A percentile compares a stretch with the other conserved stretches of the same genome.
Conservation (phyloP, 2,113 vertebrate genomes). For the Phyllostomus hastatus region DNA sequence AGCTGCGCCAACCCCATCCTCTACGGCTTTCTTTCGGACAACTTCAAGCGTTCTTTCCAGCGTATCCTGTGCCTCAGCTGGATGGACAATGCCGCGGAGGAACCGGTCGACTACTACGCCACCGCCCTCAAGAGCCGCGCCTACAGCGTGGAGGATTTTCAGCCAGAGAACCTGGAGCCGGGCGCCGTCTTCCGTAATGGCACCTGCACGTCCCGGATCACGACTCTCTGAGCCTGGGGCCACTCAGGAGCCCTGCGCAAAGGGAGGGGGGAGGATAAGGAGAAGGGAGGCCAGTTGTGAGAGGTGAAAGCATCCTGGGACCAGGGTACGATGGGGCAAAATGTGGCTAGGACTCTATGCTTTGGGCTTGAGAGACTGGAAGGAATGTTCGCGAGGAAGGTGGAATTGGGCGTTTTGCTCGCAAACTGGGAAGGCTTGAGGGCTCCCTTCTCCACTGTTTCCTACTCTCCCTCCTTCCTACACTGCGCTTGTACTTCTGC, state of each 20-base stretch:
- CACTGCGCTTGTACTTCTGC: neutral
- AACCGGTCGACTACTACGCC: constrained; percentile 92
- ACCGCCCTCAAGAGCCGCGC: constrained; percentile 92
- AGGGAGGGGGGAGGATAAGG: neutral
- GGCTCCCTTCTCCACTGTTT: neutral
- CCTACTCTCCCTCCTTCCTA: neutral
- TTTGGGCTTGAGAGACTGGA: neutral
- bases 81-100: constrained; percentile 91
- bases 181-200: constrained; percentile 88
- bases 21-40: constrained; percentile 93
- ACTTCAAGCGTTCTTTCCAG: constrained; percentile 93
- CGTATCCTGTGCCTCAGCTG: constrained; percentile 91
- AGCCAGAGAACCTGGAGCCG: constrained; percentile 87
- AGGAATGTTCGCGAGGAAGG: neutral
- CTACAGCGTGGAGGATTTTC: constrained; percentile 91
- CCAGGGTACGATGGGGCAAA: neutral
- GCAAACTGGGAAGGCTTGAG: neutral
- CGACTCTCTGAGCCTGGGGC: constrained; percentile 79
- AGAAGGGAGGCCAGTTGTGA: neutral
- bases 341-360: neutral
- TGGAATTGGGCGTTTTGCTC: neutral
- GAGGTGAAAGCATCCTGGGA: neutral
- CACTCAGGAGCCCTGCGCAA: neutral
- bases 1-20: constrained; percentile 94
- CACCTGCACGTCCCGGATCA: constrained; percentile 90